These are phyloP conservation scores for Drosophila lacicola DNA, from an alignment of 2,888 invertebrate species.

Conservation along the genomic window DNA sequence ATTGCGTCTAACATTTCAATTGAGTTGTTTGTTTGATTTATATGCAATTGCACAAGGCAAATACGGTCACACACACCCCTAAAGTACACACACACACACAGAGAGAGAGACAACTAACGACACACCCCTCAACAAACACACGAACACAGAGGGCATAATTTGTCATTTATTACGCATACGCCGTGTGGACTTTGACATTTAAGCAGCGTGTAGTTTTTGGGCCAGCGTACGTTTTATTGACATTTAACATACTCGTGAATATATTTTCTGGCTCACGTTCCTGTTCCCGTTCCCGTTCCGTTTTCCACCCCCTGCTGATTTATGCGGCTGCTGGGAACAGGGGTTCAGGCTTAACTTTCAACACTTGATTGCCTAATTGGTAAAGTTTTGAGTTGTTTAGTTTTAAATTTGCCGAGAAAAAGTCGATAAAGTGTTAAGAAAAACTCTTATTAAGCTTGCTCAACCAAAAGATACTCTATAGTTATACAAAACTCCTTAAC, in stretches of 20 bases:
- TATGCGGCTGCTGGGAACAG: slow-evolving; percentile 16
- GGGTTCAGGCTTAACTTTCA: slow-evolving; percentile 8
- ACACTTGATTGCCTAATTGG: slow-evolving; percentile 52
- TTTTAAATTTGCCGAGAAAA: slow-evolving; percentile 27
- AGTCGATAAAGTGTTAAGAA: not conserved
- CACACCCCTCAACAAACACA: slow-evolving; percentile 1
- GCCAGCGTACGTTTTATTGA: slow-evolving; percentile 63
- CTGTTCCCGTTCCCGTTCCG: not conserved
- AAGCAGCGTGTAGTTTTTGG: slow-evolving; percentile 60
- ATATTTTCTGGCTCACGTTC: slow-evolving; percentile 5
- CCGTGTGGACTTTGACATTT: slow-evolving; percentile 66
- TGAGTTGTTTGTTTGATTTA: slow-evolving; percentile 76
- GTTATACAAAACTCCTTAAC: too few relatives aligned
- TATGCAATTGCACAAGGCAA: slow-evolving; percentile 73
- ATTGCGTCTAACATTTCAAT: slow-evolving; percentile 73
- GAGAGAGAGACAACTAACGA: slow-evolving; percentile 3
- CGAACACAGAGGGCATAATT: slow-evolving; percentile 35
- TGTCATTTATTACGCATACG: slow-evolving; percentile 76
- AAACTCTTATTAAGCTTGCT: not conserved
- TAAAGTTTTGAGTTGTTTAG: slow-evolving; percentile 38
- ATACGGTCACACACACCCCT: slow-evolving; percentile 35
- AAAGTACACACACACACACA: not conserved
- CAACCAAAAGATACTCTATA: slow-evolving; percentile 17
- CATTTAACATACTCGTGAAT: slow-evolving; percentile 67
- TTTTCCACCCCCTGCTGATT: slow-evolving; percentile 17